Base-by-base conservation (phyloP, 2,797 vertebrate genomes). In the Oryzias sinensis region DNA sequence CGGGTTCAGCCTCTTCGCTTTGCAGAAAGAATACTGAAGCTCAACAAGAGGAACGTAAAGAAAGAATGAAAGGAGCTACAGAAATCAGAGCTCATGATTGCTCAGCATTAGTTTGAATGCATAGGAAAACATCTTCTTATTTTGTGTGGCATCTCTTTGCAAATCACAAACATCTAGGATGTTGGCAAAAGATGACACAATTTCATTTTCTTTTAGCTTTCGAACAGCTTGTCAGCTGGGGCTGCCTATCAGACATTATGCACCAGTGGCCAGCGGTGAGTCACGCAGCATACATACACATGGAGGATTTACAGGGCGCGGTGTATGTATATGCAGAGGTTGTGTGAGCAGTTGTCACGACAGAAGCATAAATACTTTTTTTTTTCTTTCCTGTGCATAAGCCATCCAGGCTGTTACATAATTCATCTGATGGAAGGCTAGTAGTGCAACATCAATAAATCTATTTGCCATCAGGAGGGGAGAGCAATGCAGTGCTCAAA, bases 351-450 rank as follows among this genome's bases (percentile, higher is more conserved):
- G 77, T 78, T 79, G 75, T 82, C 80, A 81, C 72, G 40, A 61
- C 76, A 70, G 78, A 75, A 54, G 63, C 54, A 6, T 62, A 49
- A 68, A 72, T 37, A 62, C 65, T 70, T 70, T 76, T 74, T 74
- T 57, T 62, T 48, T 56, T 13, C 67, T 59, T 50, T 33, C 76
- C 74, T 68, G 33, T 37, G 76, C 66, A 77, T 68, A 79, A 78
- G 70, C 67, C 42, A 44, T 16, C 5, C 14, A 72, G 65, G 65
- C 50, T 82, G 62, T 87, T 84, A 84, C 76, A 86, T 88, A 88
- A 89, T 89, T 84, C 69, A 86, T 88, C 76, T 70, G 49, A 68
- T 54, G 65, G 70, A 63, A 71, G 72, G 58, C 57, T 61, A 54
- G 67, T 67, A 64, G 62, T 70, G 61, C 81, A 64, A 73, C 70